Evolutionary conservation across 2,888 invertebrate genomes (phyloP), one percentile per base, ranked within the genome.

Genomic region (Crossocerus cetratus): DNA sequence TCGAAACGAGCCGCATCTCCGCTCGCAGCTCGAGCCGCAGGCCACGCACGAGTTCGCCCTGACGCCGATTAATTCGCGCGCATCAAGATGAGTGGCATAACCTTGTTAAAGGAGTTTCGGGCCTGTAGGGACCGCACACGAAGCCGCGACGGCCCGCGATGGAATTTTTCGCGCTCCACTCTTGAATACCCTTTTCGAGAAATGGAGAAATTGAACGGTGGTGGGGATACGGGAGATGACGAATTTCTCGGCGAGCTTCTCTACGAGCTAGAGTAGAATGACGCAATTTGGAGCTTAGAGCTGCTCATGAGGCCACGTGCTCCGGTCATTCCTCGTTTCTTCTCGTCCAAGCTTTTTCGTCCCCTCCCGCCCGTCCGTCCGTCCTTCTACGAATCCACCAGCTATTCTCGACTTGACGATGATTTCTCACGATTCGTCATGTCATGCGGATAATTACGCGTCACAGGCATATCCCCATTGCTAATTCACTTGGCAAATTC

Each of bases 191-290:
- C 32, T 32, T 32, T 32, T 32, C 32, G 32, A 32, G 32, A 32
- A 32, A 32, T 32, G 32, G 4, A 32, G 32, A 32, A 32, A 32
- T 32, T 32, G 32, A 32, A 32, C 11, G 32, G 32, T 32, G 32
- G 32, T 4, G 32, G 1, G 32, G n/a, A n/a, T n/a, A n/a, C 3
- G 8, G 1, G 32, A 32, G 32, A 32, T 32, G 32, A 32, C 14
- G 49, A 49, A 4, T 49, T 49, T 4, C 49, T 49, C 16, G 5
- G 16, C 14, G 49, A 49, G 68, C 65, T 65, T 74, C 66, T 32
- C 70, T 77, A 66, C 68, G 49, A 74, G 65, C n/a, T n/a, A 67
- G 72, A 74, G 58, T 63, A 60, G 55, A 65, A 69, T 78, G 79
- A 80, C 71, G 79, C 78, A 80, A 81, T 71, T 53, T 21, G 45